These are phyloP conservation scores for Bos indicus DNA, from an alignment of 2,113 vertebrate genomes.

Conservation along the genomic window DNA sequence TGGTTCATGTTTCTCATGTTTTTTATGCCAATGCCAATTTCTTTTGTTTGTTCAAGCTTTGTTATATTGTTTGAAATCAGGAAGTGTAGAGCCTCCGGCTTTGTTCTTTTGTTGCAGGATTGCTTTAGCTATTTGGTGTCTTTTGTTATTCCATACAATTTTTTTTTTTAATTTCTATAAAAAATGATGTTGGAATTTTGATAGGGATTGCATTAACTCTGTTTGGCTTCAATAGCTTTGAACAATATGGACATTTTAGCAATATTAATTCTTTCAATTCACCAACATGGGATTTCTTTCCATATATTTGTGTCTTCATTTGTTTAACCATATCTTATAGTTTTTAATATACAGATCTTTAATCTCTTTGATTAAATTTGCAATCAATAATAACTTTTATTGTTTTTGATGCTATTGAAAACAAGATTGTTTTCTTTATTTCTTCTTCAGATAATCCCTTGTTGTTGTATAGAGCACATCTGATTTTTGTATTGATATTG, in stretches of 20 bases:
- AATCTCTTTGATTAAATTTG: not conserved
- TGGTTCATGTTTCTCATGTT: not conserved
- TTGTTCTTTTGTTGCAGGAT: not conserved
- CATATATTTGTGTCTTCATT: not conserved
- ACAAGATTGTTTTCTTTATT: not conserved
- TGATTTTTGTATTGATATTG: not conserved
- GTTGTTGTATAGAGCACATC: not conserved
- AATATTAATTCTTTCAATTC: not conserved
- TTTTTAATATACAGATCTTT: not conserved
- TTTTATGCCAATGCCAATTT: not conserved
- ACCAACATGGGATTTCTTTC: not conserved
- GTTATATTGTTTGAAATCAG: not conserved
- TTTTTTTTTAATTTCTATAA: not conserved
- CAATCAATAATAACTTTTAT: not conserved
- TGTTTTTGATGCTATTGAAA: not conserved
- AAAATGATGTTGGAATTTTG: not conserved
- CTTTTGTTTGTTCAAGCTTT: not conserved
- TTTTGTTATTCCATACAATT: not conserved
- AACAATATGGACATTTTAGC: not conserved
- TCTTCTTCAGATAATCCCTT: not conserved
- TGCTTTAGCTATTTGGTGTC: not conserved
- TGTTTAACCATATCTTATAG: not conserved
- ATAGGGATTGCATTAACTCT: not conserved
- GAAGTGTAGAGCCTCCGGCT: not conserved
- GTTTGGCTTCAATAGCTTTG: not conserved